Conservation (phyloP, 2,888 invertebrate genomes). For the Mythimna pallens region DNA sequence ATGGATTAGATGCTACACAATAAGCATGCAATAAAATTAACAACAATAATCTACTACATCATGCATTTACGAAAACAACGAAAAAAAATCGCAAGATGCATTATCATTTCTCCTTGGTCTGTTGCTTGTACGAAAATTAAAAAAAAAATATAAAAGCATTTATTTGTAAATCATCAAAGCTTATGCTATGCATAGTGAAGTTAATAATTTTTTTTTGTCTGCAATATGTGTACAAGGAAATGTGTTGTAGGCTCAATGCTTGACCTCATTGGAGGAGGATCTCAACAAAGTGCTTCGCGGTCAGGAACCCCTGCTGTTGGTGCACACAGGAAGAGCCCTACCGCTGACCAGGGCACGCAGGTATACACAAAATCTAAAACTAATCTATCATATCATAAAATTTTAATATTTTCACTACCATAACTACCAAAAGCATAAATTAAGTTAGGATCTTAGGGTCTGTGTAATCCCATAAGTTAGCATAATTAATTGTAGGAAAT, state of each 20-base stretch:
- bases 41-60: conserved; percentile 27
- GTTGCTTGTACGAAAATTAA: conserved; percentile 77
- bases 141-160: conserved; percentile 29
- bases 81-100: conserved; percentile 85
- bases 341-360: conserved; percentile 96
- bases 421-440: conserved; percentile 6
- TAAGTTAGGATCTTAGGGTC: conserved; percentile 12
- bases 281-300: conserved; percentile 91
- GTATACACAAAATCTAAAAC: conserved; percentile 75
- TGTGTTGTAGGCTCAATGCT: conserved; percentile 90
- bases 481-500: conserved; percentile 22
- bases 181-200: conserved; percentile 49
- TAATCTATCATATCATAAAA: not conserved
- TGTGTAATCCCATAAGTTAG: conserved; percentile 9
- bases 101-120: conserved; percentile 84
- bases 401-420: conserved; percentile 4
- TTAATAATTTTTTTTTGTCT: not conserved
- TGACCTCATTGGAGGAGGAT: conserved; percentile 93
- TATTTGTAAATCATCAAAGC: conserved; percentile 51
- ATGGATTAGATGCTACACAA: conserved; percentile 1
- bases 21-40: conserved; percentile 20
- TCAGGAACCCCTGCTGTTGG: conserved; percentile 95
- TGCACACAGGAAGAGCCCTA: conserved; percentile 95
- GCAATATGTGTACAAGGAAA: conserved; percentile 27
- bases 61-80: conserved; percentile 41